Evolutionary conservation across 2,888 invertebrate genomes (phyloP).

Genomic region (Harpalus rubripes): DNA sequence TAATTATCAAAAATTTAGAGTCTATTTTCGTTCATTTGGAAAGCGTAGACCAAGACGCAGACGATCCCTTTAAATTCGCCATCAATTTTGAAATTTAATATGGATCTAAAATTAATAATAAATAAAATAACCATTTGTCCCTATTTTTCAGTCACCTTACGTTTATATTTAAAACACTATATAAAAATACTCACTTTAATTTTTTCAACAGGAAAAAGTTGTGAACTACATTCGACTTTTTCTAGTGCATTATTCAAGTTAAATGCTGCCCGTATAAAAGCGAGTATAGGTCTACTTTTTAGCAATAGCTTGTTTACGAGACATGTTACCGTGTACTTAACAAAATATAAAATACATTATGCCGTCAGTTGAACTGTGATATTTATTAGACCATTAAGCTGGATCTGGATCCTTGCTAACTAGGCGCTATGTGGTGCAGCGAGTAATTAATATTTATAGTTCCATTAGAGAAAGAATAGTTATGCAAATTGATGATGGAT

Average conservation of each 20-base stretch:
- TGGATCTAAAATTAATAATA: too few species aligned
- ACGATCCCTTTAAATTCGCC: too few species aligned
- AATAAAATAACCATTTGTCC: too few species aligned
- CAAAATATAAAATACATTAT: slow-evolving; percentile 40
- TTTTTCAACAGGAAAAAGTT: neutral
- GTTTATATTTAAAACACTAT: neutral
- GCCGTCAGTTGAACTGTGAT: slow-evolving; percentile 38
- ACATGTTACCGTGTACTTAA: slow-evolving; percentile 31
- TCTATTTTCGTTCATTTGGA: too few species aligned
- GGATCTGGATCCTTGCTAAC: slow-evolving; percentile 1
- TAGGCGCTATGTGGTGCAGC: slow-evolving; percentile 51
- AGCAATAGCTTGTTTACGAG: slow-evolving; percentile 26
- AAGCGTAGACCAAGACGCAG: too few species aligned
- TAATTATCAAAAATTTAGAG: too few species aligned
- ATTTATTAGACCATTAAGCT: slow-evolving; percentile 62
- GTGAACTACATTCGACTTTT: neutral
- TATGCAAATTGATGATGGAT: slow-evolving; percentile 50
- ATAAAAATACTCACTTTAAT: neutral
- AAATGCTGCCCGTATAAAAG: slow-evolving; percentile 20
- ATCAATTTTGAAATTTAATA: too few species aligned
- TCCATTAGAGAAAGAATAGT: slow-evolving; percentile 57
- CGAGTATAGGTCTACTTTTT: neutral
- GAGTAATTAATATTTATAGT: slow-evolving; percentile 61
- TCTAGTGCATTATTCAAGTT: slow-evolving; percentile 31
- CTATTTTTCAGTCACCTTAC: too few species aligned